Evolutionary conservation across 2,113 vertebrate genomes (phyloP), one percentile per base, ranked within the genome.

Genomic region (Haemorhous mexicanus): DNA sequence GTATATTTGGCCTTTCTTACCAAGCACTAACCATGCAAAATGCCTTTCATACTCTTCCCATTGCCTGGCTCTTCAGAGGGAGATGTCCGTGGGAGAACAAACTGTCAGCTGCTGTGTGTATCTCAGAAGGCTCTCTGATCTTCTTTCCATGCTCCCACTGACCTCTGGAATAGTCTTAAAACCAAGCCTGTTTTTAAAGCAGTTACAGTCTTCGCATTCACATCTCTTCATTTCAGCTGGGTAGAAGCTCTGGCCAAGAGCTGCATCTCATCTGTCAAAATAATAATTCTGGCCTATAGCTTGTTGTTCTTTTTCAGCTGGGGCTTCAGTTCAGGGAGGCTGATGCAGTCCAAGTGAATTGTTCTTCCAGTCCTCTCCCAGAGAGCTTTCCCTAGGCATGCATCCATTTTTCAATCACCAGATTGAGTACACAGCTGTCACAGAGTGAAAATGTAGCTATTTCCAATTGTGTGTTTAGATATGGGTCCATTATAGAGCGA

Each of bases 341-440:
- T 84, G 64, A 37, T 89, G 61, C 49, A 75, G 66, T 89, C 87
- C 84, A 89, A 93, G 17, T 84, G 93, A 89, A 87, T 94, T 93
- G 84, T 90, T 97, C 79, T 74, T 95, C n/a, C 69, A 70, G 52
- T 90, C 72, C 64, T 92, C 86, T 90, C 91, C 86, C 84, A 96
- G 89, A 93, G 86, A 92, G 77, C 68, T 89, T 87, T 94, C n/a
- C 44, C 86, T 92, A 92, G 93, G 90, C 89, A 28, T 63, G 64
- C 61, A 52, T 95, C 93, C 89, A 84, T 93, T 84, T 93, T 86
- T 77, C 94, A 92, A 2, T 90, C 83, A 63, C 61, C 91, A 92
- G 86, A 96, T 53, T 87, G 83, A 94, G 91, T 13, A 52, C 80
- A 26, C 96, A 95, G 94, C 94, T 97, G 96, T 89, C 91, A 64